These are phyloP conservation scores for Adelges cooleyi DNA, from an alignment of 1,140 invertebrate genomes.

Conservation along the genomic window DNA sequence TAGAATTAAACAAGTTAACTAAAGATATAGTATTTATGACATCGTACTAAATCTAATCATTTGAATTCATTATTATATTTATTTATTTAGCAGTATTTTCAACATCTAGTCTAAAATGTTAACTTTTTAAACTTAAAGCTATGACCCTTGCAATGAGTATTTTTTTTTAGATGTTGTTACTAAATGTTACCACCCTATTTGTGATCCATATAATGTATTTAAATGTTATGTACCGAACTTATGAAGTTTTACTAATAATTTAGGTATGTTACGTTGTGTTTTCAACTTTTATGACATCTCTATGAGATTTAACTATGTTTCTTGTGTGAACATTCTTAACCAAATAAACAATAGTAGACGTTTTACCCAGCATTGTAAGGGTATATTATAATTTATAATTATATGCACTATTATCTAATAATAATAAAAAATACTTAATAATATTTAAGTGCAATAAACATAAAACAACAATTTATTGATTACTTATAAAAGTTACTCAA, in stretches of 20 bases:
- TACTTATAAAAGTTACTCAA: no score
- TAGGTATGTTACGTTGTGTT: no score
- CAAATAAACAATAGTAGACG: no score
- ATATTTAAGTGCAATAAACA: constrained; percentile 15
- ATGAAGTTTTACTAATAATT: no score
- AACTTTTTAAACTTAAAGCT: constrained; percentile 7
- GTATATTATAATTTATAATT: no score
- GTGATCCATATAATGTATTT: background rate
- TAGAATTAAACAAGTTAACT: no score
- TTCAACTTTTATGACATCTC: no score
- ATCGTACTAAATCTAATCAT: background rate
- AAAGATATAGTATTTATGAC: background rate
- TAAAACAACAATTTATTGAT: no score
- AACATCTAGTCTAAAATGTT: constrained; percentile 18
- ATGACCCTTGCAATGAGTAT: background rate
- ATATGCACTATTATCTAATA: background rate
- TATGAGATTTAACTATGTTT: no score
- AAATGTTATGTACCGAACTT: no score
- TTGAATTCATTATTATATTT: constrained; percentile 16
- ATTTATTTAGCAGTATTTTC: constrained; percentile 18
- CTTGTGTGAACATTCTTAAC: no score
- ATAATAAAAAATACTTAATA: background rate
- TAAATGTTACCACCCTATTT: background rate
- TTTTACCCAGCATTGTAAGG: no score
- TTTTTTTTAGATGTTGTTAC: background rate